Evolutionary conservation across 2,888 invertebrate genomes (phyloP), one percentile per base, ranked within the genome.

Genomic region (Cryptocephalus primarius): DNA sequence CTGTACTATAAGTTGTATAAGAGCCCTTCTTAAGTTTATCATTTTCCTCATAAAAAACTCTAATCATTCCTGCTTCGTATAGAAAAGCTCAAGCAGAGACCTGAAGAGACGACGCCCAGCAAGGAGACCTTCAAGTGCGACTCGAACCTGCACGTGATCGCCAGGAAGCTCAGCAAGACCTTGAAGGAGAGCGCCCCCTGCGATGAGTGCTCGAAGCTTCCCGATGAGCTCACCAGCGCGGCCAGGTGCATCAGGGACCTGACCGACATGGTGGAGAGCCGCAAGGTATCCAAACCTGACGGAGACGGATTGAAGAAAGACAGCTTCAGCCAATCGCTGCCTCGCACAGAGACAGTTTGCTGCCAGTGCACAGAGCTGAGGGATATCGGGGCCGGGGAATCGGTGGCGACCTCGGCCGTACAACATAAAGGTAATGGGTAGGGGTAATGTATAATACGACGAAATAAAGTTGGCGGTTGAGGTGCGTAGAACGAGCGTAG

Each of bases 161-260:
- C 67, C 4, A 55, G 64, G 45, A 60, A 63, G 44, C 50, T 67
- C 31, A 66, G 65, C 42, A 58, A 58, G 51, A 62, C 62, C 1
- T 46, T 67, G 9, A 57, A 58, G 47, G 61, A 61, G n/a, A 53
- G 57, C 22, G 59, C 49, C 32, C 62, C 63, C 0, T 63, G 63
- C 42, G 55, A 55, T 1, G 55, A 60, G 43, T 63, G 59, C 34
- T 47, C 57, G 1, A 58, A 51, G 8, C 38, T 65, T 9, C 65
- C 64, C 1, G 44, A 57, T 0, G 66, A 65, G 48, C 47, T 68
- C 10, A 58, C 57, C n/a, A 61, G 61, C 14, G 64, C 67, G 4
- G 64, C 62, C 0, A 57, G 58, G 46, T 58, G 59, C 22, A 63
- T 68, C 33, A 67, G 62, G 53, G 59, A 63, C 43, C 46, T 68